phyloP scores from a whole-genome alignment of 2,888 invertebrate genomes.

The Mythimna ferrago region DNA sequence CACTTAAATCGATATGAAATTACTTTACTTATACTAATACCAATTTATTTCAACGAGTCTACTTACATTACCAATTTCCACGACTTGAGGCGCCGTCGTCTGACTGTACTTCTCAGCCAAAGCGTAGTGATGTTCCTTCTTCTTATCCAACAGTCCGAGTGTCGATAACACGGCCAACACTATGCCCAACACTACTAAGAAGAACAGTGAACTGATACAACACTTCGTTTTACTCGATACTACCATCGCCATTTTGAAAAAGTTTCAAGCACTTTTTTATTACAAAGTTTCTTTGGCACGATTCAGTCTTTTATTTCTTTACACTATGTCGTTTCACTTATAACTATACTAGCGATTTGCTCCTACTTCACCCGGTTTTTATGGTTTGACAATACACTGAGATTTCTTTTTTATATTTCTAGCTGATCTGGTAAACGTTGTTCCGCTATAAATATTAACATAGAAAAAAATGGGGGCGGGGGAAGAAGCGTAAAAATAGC shows the following conservation, averaged over 20 bases:
- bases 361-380: neutral
- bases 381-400: neutral
- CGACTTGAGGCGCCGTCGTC: slow-evolving; percentile 67
- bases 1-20: no score
- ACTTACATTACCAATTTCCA: slow-evolving; percentile 74
- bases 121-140: slow-evolving; percentile 68
- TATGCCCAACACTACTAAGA: slow-evolving; percentile 79
- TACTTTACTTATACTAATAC: no score
- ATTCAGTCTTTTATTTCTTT: slow-evolving; percentile 57
- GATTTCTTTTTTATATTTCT: no score
- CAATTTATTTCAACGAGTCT: slow-evolving; percentile 17
- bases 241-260: slow-evolving; percentile 82
- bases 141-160: slow-evolving; percentile 68
- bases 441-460: no score
- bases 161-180: slow-evolving; percentile 80
- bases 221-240: slow-evolving; percentile 82
- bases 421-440: no score
- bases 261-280: slow-evolving; percentile 41
- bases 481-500: neutral
- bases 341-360: neutral
- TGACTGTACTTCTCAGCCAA: slow-evolving; percentile 82
- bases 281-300: slow-evolving; percentile 55
- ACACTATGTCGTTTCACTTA: slow-evolving; percentile 22
- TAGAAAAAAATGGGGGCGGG: no score
- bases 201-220: slow-evolving; percentile 76